Conservation (phyloP, 1,140 invertebrate genomes). For the Rhyzopertha dominica region DNA sequence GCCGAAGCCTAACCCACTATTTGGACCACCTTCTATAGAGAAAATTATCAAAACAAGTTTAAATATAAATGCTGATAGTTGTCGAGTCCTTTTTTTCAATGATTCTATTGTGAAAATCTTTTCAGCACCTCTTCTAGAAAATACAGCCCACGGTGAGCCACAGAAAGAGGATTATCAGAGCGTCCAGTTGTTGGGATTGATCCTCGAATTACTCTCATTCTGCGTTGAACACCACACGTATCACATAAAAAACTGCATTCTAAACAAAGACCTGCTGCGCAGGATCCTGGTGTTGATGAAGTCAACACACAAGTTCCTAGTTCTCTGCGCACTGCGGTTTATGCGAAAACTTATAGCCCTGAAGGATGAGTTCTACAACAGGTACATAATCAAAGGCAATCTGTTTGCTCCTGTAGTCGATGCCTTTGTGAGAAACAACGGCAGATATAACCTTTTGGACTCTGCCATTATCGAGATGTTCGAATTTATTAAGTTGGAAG, state of each 20-base stretch:
- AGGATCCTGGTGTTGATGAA: slow-evolving; percentile 95
- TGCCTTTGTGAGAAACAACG: slow-evolving; percentile 93
- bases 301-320: slow-evolving; percentile 96
- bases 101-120: too few species aligned
- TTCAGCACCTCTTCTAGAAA: slow-evolving; percentile 79
- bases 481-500: slow-evolving; percentile 96
- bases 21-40: too few species aligned
- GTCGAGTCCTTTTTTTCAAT: too few species aligned
- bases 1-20: too few species aligned
- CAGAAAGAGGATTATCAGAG: slow-evolving; percentile 92
- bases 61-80: too few species aligned
- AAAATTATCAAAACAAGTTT: too few species aligned
- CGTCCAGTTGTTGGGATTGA: slow-evolving; percentile 89
- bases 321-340: slow-evolving; percentile 91
- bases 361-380: slow-evolving; percentile 98
- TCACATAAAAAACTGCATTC: slow-evolving; percentile 97
- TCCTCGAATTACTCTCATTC: slow-evolving; percentile 95
- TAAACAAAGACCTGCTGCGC: slow-evolving; percentile 93
- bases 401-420: slow-evolving; percentile 94
- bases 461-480: slow-evolving; percentile 99
- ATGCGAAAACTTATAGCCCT: slow-evolving; percentile 95
- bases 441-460: slow-evolving; percentile 94
- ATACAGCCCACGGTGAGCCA: slow-evolving; percentile 82
- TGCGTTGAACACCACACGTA: slow-evolving; percentile 99
- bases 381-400: slow-evolving; percentile 92